Evolutionary conservation across 1,140 invertebrate genomes (phyloP), one percentile per base, ranked within the genome.

Genomic region (Cydia splendana): DNA sequence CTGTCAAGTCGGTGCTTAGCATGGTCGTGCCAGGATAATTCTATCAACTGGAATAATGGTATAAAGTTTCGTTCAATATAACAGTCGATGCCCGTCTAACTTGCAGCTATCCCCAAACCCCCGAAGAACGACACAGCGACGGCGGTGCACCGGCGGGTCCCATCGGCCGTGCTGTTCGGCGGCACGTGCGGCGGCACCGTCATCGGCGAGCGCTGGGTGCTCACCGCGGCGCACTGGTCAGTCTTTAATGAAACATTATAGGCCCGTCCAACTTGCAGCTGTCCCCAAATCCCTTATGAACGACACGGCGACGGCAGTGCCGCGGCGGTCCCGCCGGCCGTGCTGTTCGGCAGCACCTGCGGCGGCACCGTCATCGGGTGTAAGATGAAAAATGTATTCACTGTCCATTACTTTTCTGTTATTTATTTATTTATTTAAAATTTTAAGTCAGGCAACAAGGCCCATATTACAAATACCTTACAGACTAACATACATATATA

Each of bases 131-230:
- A 51, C 13, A 12, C 62, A 2, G n/a, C 20, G 6, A 34, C 67
- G 6, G 78, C 87, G 4, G 82, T 85, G 24, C 85, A 90, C 76
- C 82, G 87, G 76, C 78, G 82, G 45, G 88, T 79, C 71, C 91
- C 91, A 0, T 85, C 88, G 10, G 89, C 91, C 0, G 87, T 91
- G 15, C 88, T 93, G 0, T 93, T 90, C 79, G 90, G 90, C 62
- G 82, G 85, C 45, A 91, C 89, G 6, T 93, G 91, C 74, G 91
- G 91, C 0, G 91, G 90, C 12, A 85, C 90, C 71, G 90, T 93
- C 79, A 90, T 93, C 75, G 84, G 85, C 75, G 79, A 82, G 13
- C 89, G 57, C 34, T 93, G 91, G 91, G 74, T 93, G 10, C 87
- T 93, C 10, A 85, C 86, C 3, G 90, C 91, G 38, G 91, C 77